phyloP scores from a whole-genome alignment of 1,140 invertebrate genomes.

The Drosophila nigrodunni region DNA sequence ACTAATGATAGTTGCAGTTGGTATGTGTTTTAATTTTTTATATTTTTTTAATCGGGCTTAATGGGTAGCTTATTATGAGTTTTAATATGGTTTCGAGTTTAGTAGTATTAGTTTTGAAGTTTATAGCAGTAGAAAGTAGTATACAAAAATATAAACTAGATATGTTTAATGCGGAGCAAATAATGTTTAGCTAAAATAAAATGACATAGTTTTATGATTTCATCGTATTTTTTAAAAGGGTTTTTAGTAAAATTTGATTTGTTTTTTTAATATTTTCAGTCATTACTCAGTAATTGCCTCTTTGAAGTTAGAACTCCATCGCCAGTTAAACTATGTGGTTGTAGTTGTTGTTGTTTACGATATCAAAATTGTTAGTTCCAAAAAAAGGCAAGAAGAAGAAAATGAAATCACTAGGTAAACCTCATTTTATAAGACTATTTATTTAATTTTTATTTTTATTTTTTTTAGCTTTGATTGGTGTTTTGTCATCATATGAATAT shows the following conservation, averaged over 20 bases:
- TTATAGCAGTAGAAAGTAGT: constrained; percentile 77
- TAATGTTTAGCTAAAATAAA: constrained; percentile 80
- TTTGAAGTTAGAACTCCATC: constrained; percentile 97
- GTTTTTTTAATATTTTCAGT: constrained; percentile 70
- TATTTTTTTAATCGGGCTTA: constrained; percentile 30
- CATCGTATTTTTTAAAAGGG: constrained; percentile 46
- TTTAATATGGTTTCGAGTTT: constrained; percentile 62
- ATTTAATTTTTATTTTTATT: no score
- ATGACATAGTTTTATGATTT: constrained; percentile 62
- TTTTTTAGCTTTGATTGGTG: constrained; percentile 58
- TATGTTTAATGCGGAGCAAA: constrained; percentile 79
- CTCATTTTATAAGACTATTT: constrained; percentile 70
- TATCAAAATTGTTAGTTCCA: constrained; percentile 77
- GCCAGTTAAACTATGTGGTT: constrained; percentile 93
- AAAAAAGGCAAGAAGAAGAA: constrained; percentile 80
- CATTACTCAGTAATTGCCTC: constrained; percentile 93
- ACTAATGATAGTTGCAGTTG: constrained; percentile 47
- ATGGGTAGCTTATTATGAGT: constrained; percentile 56
- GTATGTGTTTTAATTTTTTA: constrained; percentile 20
- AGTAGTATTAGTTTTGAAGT: constrained; percentile 73
- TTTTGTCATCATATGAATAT: constrained; percentile 50
- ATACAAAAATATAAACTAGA: constrained; percentile 81
- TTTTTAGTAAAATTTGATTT: constrained; percentile 55
- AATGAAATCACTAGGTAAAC: constrained; percentile 79
- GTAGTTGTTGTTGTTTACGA: constrained; percentile 77